These are phyloP conservation scores for Salvelinus namaycush DNA, from an alignment of 2,113 vertebrate species.

Conservation along the genomic window DNA sequence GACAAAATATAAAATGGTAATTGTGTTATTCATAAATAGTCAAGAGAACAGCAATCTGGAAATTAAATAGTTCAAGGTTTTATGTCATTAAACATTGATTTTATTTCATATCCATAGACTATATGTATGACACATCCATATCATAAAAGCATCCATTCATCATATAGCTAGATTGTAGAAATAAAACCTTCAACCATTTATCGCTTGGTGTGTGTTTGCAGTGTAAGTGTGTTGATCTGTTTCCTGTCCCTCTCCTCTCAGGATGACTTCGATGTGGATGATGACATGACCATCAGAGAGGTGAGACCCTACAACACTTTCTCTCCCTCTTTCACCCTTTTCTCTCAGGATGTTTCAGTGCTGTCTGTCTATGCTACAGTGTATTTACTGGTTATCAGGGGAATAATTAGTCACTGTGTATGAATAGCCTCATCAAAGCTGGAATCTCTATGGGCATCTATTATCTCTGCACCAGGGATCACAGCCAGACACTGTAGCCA, in stretches of 20 bases:
- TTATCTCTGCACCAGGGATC: no score
- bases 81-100: neutral
- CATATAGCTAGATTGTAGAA: neutral
- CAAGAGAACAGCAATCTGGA: neutral
- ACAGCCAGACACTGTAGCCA: neutral
- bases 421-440: no score
- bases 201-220: neutral
- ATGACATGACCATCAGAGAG: slow-evolving; percentile 84
- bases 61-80: neutral
- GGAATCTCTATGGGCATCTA: no score
- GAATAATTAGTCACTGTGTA: neutral
- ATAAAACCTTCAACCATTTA: neutral
- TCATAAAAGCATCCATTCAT: neutral
- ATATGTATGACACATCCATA: neutral
- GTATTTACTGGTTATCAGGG: neutral
- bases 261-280: slow-evolving; percentile 82
- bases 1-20: neutral
- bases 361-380: neutral
- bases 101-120: neutral
- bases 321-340: neutral
- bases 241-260: slow-evolving; percentile 54
- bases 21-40: neutral
- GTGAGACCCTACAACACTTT: slow-evolving; percentile 64
- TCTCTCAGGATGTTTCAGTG: neutral
- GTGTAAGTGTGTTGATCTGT: neutral